Evolutionary conservation across 2,797 vertebrate genomes (phyloP), one percentile per base, ranked within the genome.

Genomic region (Ataeniobius toweri): DNA sequence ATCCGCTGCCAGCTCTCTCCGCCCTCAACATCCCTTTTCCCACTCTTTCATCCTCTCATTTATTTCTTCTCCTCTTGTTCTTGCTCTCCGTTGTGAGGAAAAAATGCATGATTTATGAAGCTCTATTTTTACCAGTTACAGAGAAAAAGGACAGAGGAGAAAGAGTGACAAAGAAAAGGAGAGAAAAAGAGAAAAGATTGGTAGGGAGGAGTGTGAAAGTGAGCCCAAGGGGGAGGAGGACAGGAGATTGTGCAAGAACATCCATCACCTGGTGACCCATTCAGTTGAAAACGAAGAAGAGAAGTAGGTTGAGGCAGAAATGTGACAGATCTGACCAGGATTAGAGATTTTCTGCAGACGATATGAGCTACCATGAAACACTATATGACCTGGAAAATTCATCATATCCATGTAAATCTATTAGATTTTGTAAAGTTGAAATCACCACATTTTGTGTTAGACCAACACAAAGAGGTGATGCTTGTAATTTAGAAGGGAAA

Each of bases 31-130:
- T 85, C 84, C 79, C 51, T 61, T 78, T 68, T 78, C 77, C 74
- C 78, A 67, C 76, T 75, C 75, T 77, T 83, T 84, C 78, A 76
- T 46, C 41, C 50, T 46, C 71, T 79, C 78, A 73, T 85, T 86
- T 84, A 80, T 86, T 87, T 86, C 75, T 79, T 71, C 80, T 78
- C 68, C 83, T 80, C 81, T 83, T 24, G 13, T 80, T 89, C 85
- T 71, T 88, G 67, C 59, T 50, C 31, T 56, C 79, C 36, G 82
- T 90, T 90, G 89, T 79, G 89, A 90, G 91, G 92, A 91, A 91
- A 68, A 89, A 91, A 95, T 96, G 91, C 95, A 96, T 95, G 95
- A 96, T 96, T 96, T 96, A 96, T 96, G 95, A 96, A 95, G 94
- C 89, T 93, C 96, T 96, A 96, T 96, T 96, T 96, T 96, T 96